Percentiles rank a stretch among this genome's conserved stretches.
Conservation (phyloP, 2,888 invertebrate genomes). For the Drosophila birchii region DNA sequence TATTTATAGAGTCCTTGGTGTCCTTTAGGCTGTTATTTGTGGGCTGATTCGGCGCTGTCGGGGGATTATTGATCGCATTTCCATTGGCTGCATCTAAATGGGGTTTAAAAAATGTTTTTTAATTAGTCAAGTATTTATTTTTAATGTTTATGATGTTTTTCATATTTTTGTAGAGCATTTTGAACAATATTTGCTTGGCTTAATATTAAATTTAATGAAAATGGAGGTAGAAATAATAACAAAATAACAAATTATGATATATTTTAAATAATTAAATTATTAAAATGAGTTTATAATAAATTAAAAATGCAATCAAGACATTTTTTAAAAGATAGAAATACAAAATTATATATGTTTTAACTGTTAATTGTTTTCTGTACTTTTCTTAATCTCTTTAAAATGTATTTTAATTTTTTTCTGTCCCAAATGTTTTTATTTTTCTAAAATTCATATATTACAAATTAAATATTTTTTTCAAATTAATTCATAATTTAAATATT, state of each 20-base stretch:
- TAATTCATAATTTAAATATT: neutral
- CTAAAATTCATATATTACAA: too few relatives aligned
- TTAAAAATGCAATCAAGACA: too few relatives aligned
- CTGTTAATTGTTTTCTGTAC: too few relatives aligned
- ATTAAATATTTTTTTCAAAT: neutral
- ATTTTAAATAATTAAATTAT: neutral
- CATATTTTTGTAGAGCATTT: neutral
- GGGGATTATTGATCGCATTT: conserved; percentile 39
- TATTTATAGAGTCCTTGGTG: conserved; percentile 43
- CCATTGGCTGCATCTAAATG: conserved; percentile 54
- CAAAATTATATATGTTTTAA: neutral
- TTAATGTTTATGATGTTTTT: neutral
- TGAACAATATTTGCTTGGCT: neutral
- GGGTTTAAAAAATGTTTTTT: neutral
- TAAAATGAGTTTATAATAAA: neutral
- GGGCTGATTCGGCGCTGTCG: conserved; percentile 15
- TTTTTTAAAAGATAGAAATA: neutral
- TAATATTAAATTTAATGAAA: neutral
- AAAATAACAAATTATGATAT: neutral
- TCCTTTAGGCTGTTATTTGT: conserved; percentile 54
- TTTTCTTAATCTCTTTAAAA: too few relatives aligned
- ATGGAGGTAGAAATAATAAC: neutral
- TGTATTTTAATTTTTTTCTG: too few relatives aligned
- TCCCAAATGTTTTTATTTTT: too few relatives aligned
- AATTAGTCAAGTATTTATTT: neutral